phyloP scores from a whole-genome alignment of 1,140 invertebrate species.

The Zaprionus capensis region DNA sequence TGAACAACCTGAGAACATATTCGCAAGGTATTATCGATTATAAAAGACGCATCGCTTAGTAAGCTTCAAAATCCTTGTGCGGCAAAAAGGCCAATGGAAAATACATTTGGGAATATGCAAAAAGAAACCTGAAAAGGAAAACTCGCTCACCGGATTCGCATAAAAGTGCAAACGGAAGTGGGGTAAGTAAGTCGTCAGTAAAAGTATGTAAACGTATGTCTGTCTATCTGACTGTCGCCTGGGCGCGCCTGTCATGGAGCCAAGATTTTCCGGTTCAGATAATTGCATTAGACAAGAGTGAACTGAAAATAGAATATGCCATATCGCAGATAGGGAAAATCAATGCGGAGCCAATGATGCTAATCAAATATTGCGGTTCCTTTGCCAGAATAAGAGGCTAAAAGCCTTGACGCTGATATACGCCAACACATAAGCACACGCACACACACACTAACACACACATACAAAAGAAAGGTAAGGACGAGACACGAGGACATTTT shows the following conservation, averaged over 20 bases:
- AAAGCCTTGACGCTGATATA: slow-evolving; percentile 32
- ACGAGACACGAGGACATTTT: slow-evolving; percentile 27
- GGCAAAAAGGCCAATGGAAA: slow-evolving; percentile 46
- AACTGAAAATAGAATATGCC: slow-evolving; percentile 65
- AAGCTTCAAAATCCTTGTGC: slow-evolving; percentile 19
- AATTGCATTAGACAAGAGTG: slow-evolving; percentile 68
- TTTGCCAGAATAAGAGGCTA: slow-evolving; percentile 46
- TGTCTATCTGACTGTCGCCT: not conserved
- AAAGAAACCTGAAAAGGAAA: slow-evolving; percentile 34
- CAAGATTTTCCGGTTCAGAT: slow-evolving; percentile 68
- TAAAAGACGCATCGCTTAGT: slow-evolving; percentile 13
- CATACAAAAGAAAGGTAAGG: slow-evolving; percentile 14
- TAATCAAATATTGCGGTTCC: slow-evolving; percentile 80
- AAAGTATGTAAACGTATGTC: slow-evolving; percentile 49
- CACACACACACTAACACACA: slow-evolving; percentile 36
- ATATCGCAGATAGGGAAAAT: slow-evolving; percentile 38
- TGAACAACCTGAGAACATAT: not conserved
- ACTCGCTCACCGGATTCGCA: slow-evolving; percentile 2
- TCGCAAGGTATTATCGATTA: slow-evolving; percentile 31
- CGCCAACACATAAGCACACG: slow-evolving; percentile 18
- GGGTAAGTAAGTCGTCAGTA: slow-evolving; percentile 52
- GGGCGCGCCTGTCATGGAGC: not conserved
- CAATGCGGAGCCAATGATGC: slow-evolving; percentile 61
- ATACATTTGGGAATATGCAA: slow-evolving; percentile 77
- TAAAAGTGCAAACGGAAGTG: slow-evolving; percentile 76